Base-by-base conservation (phyloP, 53 echinoderm and acorn worm genomes). In the Holothuria scabra region DNA sequence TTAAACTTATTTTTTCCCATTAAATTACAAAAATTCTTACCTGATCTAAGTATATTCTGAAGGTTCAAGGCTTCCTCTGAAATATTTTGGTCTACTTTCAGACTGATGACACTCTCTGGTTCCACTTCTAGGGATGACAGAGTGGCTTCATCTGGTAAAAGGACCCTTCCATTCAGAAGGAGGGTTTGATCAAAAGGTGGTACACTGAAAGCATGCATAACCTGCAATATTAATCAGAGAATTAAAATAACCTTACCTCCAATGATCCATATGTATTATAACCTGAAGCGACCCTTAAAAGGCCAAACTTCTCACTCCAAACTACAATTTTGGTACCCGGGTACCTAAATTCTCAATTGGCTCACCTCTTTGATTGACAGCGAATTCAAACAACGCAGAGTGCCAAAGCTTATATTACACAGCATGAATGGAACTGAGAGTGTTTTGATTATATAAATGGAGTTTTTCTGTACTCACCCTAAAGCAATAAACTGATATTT, bases 151-250 rank as follows among this genome's bases (percentile, higher is more conserved):
- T 97, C 92, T 48, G 86, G 86, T 13, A 60, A 76, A n/a, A 96
- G 87, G 68, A 87, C 81, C 64, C 85, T 87, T 33, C 94, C 94
- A 33, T 89, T 37, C 13, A 88, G 80, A 26, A 90, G 75, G 20
- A 97, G 84, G 37, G 92, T 94, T 79, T 97, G 97, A 67, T 97
- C 97, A 84, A 97, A 94, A 9, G 97, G 97, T 21, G 97, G 94
- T 12, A 97, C 97, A 12, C 91, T 89, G 83, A 97, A 97, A 24
- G 92, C 94, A 84, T 97, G 94, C 97, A 97, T 97, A 57, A 97
- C 92, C 97, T 97, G 75, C 5, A 46, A 19, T 12, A 58, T n/a
- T 62, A 30, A 76, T 62, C 1, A 64, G 65, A 76, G 21, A 12
- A 4, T 48, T 8, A 58, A 58, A 34, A n/a, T 4, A 10, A 13